A percentile compares a stretch with the other conserved stretches of the same genome.
These are phyloP conservation scores for Lasioglossum lativentre DNA, from an alignment of 2,888 invertebrate genomes.

Conservation along the genomic window DNA sequence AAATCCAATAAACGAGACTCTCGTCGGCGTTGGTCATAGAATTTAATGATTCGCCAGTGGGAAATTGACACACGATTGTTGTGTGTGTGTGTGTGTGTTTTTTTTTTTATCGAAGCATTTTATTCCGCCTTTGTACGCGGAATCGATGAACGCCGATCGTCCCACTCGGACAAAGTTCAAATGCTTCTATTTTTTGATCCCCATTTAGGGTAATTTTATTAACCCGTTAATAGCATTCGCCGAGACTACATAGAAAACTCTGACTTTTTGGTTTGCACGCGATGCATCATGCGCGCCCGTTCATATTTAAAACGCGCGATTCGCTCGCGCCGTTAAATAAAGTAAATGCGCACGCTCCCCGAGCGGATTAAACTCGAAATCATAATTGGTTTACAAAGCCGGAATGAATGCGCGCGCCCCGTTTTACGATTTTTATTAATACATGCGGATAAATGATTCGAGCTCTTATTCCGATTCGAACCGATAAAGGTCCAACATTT, in stretches of 20 bases:
- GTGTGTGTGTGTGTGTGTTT: not conserved
- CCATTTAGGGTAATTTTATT: slow-evolving; percentile 57
- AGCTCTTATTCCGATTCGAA: slow-evolving; percentile 10
- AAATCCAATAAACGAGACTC: slow-evolving; percentile 50
- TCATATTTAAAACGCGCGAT: slow-evolving; percentile 46
- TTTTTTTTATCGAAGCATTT: not conserved
- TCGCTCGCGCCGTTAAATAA: slow-evolving; percentile 49
- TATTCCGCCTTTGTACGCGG: slow-evolving; percentile 18
- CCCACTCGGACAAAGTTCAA: slow-evolving; percentile 35
- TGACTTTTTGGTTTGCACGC: slow-evolving; percentile 27
- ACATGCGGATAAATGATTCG: slow-evolving; percentile 11
- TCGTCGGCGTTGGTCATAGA: slow-evolving; percentile 1
- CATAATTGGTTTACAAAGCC: slow-evolving; percentile 56
- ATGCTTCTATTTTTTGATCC: slow-evolving; percentile 54
- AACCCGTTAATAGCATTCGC: slow-evolving; percentile 52
- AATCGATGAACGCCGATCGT: not conserved
- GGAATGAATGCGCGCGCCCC: slow-evolving; percentile 13
- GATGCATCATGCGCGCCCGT: slow-evolving; percentile 32
- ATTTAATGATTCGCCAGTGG: slow-evolving; percentile 26
- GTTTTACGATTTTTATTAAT: slow-evolving; percentile 49
- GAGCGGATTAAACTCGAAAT: slow-evolving; percentile 47
- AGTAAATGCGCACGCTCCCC: slow-evolving; percentile 34
- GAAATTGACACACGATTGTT: not conserved
- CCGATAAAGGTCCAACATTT: not conserved
- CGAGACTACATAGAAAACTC: slow-evolving; percentile 7